Conservation (phyloP, 2,113 vertebrate genomes). For the Spheniscus mendiculus region DNA sequence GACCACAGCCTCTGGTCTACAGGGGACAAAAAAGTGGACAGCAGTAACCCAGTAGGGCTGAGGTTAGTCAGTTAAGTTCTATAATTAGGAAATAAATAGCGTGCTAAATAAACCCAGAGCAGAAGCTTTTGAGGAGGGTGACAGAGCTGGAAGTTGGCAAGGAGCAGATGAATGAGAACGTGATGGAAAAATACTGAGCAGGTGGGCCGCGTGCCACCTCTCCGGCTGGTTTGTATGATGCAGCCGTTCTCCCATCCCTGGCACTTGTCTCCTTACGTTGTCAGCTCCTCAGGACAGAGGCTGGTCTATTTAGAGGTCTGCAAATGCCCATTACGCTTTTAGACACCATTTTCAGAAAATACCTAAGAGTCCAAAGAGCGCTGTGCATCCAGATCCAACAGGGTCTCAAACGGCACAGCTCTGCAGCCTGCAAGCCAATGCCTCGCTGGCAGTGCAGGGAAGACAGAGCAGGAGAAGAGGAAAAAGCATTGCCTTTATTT, state of each 20-base stretch:
- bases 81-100: slow-evolving; percentile 60
- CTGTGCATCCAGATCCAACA: background rate
- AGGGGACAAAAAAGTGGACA: background rate
- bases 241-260: background rate
- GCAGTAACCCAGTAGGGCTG: background rate
- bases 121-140: slow-evolving; percentile 26
- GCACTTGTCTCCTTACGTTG: background rate
- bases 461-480: background rate
- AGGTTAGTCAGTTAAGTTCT: slow-evolving; percentile 50
- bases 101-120: slow-evolving; percentile 36
- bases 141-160: slow-evolving; percentile 42
- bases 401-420: background rate
- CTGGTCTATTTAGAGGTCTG: slow-evolving; percentile 45
- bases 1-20: background rate
- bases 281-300: slow-evolving; percentile 25
- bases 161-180: slow-evolving; percentile 24
- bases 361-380: background rate
- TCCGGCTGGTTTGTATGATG: background rate
- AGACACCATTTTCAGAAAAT: slow-evolving; percentile 32
- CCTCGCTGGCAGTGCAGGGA: background rate
- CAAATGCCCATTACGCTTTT: slow-evolving; percentile 51
- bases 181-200: slow-evolving; percentile 67
- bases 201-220: slow-evolving; percentile 63
- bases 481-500: slow-evolving; percentile 21
- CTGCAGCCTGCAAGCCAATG: background rate